Evolutionary conservation across 2,888 invertebrate species (phyloP).

Genomic region (Elegia similella): DNA sequence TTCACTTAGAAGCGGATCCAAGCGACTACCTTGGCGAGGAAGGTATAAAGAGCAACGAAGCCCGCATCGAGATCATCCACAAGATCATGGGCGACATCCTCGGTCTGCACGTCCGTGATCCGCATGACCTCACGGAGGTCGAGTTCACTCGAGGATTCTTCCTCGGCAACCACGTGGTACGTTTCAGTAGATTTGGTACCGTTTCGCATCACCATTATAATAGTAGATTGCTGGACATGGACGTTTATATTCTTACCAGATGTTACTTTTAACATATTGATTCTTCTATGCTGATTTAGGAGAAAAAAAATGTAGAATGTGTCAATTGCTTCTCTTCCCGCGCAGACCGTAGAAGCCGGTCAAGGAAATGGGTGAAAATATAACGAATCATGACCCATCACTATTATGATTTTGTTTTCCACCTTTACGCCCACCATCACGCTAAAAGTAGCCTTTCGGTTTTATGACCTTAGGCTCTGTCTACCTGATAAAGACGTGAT

Average conservation of each 20-base stretch:
- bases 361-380: too few species aligned
- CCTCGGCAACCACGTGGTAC: slow-evolving; percentile 91
- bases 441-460: too few species aligned
- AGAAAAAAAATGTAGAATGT: too few species aligned
- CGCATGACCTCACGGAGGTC: slow-evolving; percentile 45
- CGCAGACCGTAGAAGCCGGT: too few species aligned
- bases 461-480: too few species aligned
- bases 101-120: slow-evolving; percentile 82
- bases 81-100: slow-evolving; percentile 88
- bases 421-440: too few species aligned
- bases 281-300: too few species aligned
- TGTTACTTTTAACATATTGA: too few species aligned
- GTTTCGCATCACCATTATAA: slow-evolving; percentile 53
- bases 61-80: slow-evolving; percentile 89
- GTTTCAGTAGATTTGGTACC: slow-evolving; percentile 25
- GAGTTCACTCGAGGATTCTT: slow-evolving; percentile 87
- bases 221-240: slow-evolving; percentile 49
- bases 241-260: slow-evolving; percentile 27
- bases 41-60: slow-evolving; percentile 78
- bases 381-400: too few species aligned
- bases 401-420: too few species aligned
- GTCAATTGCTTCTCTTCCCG: too few species aligned
- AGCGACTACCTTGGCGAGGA: slow-evolving; percentile 72
- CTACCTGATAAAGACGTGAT: too few species aligned
- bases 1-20: slow-evolving; percentile 91